phyloP scores from a whole-genome alignment of 2,797 vertebrate species.

The Myioborus miniatus region DNA sequence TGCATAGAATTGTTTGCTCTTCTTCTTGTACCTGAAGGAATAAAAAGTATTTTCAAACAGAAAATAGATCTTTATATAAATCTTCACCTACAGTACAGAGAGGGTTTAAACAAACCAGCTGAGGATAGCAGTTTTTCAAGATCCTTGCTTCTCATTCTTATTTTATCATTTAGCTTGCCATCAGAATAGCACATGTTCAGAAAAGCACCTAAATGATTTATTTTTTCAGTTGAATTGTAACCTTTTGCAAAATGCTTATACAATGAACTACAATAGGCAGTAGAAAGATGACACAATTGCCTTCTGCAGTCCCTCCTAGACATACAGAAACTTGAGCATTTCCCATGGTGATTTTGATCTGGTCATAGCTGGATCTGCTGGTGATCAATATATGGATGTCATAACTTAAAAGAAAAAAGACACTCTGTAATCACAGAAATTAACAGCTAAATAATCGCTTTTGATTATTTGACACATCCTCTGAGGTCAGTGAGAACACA shows the following conservation, averaged over 20 bases:
- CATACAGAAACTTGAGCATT: accelerated
- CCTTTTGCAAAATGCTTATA: background rate
- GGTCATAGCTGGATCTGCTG: background rate
- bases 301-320: background rate
- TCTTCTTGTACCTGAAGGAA: background rate
- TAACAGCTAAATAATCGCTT: background rate
- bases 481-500: background rate
- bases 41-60: background rate
- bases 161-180: background rate
- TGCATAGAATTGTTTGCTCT: background rate
- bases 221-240: background rate
- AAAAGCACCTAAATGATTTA: background rate
- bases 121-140: background rate
- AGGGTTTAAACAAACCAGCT: background rate
- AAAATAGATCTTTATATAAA: background rate
- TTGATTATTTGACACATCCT: background rate
- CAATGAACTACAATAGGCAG: background rate
- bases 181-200: background rate
- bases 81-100: background rate
- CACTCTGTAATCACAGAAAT: background rate
- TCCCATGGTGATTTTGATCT: background rate
- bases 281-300: background rate
- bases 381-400: background rate
- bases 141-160: background rate
- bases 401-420: background rate